These are phyloP conservation scores for Harpegnathos saltator DNA, from an alignment of 1,140 invertebrate genomes.

Conservation along the genomic window DNA sequence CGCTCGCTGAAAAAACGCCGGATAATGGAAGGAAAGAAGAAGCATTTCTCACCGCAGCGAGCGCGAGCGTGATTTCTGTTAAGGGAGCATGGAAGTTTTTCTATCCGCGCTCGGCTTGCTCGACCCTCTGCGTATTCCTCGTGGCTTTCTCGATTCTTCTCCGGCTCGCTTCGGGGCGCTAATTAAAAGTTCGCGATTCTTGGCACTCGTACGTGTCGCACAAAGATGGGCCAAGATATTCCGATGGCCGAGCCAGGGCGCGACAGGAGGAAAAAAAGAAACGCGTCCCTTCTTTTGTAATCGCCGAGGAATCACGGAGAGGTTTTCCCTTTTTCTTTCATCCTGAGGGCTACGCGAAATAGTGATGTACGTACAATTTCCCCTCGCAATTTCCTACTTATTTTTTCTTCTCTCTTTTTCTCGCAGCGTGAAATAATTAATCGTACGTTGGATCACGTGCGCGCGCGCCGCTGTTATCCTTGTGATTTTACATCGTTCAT, in stretches of 20 bases:
- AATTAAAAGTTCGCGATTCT: conserved; percentile 70
- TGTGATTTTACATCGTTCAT: conserved; percentile 27
- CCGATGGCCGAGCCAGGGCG: background rate
- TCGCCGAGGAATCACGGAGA: conserved; percentile 4
- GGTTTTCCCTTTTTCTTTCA: background rate
- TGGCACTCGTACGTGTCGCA: conserved; percentile 50
- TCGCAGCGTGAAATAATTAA: background rate
- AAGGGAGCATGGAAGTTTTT: conserved; percentile 45
- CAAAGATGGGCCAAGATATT: conserved; percentile 33
- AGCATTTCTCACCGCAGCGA: conserved; percentile 37
- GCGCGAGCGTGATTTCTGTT: conserved; percentile 45
- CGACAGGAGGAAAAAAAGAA: background rate
- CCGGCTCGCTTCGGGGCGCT: conserved; percentile 47
- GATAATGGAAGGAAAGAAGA: conserved; percentile 54
- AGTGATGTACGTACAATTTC: conserved; percentile 3
- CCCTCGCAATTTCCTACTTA: background rate
- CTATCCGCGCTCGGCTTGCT: conserved; percentile 32
- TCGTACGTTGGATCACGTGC: conserved; percentile 19
- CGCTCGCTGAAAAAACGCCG: conserved; percentile 31
- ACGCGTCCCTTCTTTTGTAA: background rate
- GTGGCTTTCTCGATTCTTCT: conserved; percentile 1
- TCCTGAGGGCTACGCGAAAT: background rate
- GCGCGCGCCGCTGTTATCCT: background rate
- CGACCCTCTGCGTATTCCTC: background rate
- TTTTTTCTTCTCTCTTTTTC: too few species aligned